These are phyloP conservation scores for Platerodrilus igneus DNA, from an alignment of 2,888 invertebrate species.

Conservation along the genomic window DNA sequence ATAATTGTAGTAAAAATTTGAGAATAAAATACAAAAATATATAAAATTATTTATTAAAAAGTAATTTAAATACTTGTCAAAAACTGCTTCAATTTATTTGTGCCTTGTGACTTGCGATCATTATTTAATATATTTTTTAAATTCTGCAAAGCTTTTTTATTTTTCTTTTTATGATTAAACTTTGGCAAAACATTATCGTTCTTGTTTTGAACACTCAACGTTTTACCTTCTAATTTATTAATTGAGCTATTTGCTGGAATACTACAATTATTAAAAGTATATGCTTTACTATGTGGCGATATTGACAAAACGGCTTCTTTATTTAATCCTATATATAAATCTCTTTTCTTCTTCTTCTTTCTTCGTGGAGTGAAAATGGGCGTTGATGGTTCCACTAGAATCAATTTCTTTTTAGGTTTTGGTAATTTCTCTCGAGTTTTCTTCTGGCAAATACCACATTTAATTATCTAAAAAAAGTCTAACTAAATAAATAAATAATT, in stretches of 20 bases:
- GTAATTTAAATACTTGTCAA: constrained; percentile 15
- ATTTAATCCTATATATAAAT: constrained; percentile 48
- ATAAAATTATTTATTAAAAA: no score
- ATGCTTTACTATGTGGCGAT: constrained; percentile 14
- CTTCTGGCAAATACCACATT: constrained; percentile 35
- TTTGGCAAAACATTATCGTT: constrained; percentile 7
- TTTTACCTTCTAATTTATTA: no score
- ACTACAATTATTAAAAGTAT: constrained; percentile 13
- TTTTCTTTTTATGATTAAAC: constrained; percentile 15
- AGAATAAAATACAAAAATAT: no score
- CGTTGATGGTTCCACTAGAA: not conserved
- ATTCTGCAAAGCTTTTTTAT: constrained; percentile 18
- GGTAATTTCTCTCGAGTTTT: constrained; percentile 17
- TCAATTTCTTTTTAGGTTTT: constrained; percentile 10
- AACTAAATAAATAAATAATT: not conserved
- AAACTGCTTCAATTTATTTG: constrained; percentile 19
- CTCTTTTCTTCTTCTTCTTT: constrained; percentile 41
- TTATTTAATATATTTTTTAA: constrained; percentile 17
- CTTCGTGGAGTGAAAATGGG: constrained; percentile 11
- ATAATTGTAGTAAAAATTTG: no score
- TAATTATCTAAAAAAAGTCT: constrained; percentile 30
- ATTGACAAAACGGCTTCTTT: constrained; percentile 25
- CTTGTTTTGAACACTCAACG: no score
- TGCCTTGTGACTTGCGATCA: constrained; percentile 14
- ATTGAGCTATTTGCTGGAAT: no score